phyloP scores from a whole-genome alignment of 1,140 invertebrate species.

The Sycobia sp. region DNA sequence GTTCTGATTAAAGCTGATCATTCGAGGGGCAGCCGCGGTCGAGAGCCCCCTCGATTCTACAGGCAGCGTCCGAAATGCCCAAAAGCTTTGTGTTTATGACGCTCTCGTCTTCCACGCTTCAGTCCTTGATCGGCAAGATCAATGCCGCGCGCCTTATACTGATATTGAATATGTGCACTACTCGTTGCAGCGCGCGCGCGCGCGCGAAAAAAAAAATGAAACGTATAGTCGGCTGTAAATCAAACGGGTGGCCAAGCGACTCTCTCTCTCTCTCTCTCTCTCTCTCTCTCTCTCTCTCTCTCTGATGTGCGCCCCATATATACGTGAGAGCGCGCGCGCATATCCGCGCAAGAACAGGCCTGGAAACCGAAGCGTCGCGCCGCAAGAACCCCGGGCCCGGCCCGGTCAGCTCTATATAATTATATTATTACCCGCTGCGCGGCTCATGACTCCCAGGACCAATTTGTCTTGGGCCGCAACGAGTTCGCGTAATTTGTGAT shows the following conservation, averaged over 20 bases:
- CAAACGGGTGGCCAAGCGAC: too few species aligned
- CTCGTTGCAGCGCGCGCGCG: too few species aligned
- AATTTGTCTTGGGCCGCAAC: slow-evolving; percentile 55
- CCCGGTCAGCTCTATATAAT: slow-evolving; percentile 48
- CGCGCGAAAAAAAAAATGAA: too few species aligned
- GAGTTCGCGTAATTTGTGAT: slow-evolving; percentile 55
- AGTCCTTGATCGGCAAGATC: slow-evolving; percentile 9
- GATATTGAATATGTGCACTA: background rate
- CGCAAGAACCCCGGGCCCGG: slow-evolving; percentile 38
- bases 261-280: too few species aligned
- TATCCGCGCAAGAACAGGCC: slow-evolving; percentile 41
- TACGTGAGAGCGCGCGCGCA: background rate
- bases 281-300: too few species aligned
- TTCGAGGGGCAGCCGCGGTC: too few species aligned
- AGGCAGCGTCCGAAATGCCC: background rate
- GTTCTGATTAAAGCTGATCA: too few species aligned
- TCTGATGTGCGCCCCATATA: too few species aligned
- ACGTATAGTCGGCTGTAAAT: too few species aligned
- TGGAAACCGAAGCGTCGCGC: slow-evolving; percentile 49
- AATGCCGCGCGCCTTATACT: background rate
- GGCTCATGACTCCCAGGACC: slow-evolving; percentile 50
- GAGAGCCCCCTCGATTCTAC: background rate
- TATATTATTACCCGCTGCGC: slow-evolving; percentile 57
- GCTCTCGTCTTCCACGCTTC: too few species aligned
- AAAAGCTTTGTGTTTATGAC: background rate